Evolutionary conservation across 1,140 invertebrate genomes (phyloP).

Genomic region (Drosophila quadrilineata): DNA sequence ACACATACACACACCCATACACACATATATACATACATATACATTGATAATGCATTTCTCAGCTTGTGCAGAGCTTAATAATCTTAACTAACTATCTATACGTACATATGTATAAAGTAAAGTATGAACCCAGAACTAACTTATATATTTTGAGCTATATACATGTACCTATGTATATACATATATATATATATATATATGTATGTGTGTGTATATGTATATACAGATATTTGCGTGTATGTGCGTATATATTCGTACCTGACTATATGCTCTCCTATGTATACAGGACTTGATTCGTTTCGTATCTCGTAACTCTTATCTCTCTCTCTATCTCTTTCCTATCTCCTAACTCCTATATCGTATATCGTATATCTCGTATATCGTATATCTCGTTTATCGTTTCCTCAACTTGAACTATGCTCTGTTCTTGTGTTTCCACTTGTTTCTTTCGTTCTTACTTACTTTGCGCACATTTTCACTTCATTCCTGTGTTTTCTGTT

Average conservation of each 20-base stretch:
- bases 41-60: slow-evolving; percentile 23
- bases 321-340: too few species aligned
- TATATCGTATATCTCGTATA: slow-evolving; percentile 12
- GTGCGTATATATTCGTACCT: slow-evolving; percentile 49
- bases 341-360: slow-evolving; percentile 1
- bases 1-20: not conserved
- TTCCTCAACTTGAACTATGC: too few species aligned
- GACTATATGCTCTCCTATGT: slow-evolving; percentile 36
- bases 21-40: not conserved
- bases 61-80: slow-evolving; percentile 39
- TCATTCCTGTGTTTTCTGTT: slow-evolving; percentile 18
- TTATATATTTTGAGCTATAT: slow-evolving; percentile 13
- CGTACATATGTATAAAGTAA: not conserved
- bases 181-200: slow-evolving; percentile 31
- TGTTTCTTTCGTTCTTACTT: slow-evolving; percentile 23
- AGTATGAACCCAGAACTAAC: not conserved
- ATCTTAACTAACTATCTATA: slow-evolving; percentile 6
- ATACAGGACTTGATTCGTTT: slow-evolving; percentile 36
- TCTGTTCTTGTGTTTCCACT: slow-evolving; percentile 11
- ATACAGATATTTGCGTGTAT: slow-evolving; percentile 10
- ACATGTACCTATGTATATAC: slow-evolving; percentile 65
- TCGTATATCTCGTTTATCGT: too few species aligned
- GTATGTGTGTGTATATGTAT: slow-evolving; percentile 33
- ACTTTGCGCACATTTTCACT: slow-evolving; percentile 11
- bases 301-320: too few species aligned